Evolutionary conservation across 92 coral and sea anemone genomes (phyloP).

Genomic region (Porites lobata): DNA sequence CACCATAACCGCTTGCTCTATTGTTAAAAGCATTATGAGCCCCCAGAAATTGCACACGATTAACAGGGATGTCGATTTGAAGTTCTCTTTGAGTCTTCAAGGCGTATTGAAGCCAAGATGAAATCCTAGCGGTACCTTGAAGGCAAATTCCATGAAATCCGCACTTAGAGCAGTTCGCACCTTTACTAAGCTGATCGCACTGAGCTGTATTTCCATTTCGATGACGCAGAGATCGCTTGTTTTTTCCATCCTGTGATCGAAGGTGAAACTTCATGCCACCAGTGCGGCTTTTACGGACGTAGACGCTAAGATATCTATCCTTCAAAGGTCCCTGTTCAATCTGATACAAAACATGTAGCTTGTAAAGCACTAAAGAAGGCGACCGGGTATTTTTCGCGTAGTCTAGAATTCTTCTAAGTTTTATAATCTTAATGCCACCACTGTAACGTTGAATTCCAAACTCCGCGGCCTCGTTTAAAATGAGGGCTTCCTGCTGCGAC

Average conservation of each 20-base stretch:
- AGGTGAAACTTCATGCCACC: conserved; percentile 1
- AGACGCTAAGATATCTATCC: conserved; percentile 5
- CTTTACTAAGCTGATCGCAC: conserved; percentile 70
- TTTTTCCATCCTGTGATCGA: neutral
- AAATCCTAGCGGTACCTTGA: conserved; percentile 75
- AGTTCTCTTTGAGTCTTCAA: conserved; percentile 86
- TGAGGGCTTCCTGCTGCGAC: neutral
- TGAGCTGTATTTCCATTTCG: neutral
- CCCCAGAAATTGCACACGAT: conserved; percentile 77
- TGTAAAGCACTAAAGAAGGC: neutral
- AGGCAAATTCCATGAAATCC: conserved; percentile 82
- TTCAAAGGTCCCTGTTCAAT: neutral
- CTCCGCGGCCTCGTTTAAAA: conserved; percentile 21
- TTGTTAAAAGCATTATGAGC: conserved; percentile 89
- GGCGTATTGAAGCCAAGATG: conserved; percentile 81
- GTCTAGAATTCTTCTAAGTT: conserved; percentile 9
- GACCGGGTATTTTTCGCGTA: neutral
- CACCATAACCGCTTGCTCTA: conserved; percentile 85
- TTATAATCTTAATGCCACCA: neutral
- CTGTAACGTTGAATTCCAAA: conserved; percentile 10
- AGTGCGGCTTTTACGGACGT: neutral
- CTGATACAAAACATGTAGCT: conserved; percentile 31
- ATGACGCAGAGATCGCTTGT: neutral
- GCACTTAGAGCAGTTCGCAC: conserved; percentile 80
- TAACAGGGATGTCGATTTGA: conserved; percentile 65